A percentile compares a stretch with the other conserved stretches of the same genome.
These are phyloP conservation scores for Odontomachus brunneus DNA, from an alignment of 1,140 invertebrate genomes.

Conservation along the genomic window DNA sequence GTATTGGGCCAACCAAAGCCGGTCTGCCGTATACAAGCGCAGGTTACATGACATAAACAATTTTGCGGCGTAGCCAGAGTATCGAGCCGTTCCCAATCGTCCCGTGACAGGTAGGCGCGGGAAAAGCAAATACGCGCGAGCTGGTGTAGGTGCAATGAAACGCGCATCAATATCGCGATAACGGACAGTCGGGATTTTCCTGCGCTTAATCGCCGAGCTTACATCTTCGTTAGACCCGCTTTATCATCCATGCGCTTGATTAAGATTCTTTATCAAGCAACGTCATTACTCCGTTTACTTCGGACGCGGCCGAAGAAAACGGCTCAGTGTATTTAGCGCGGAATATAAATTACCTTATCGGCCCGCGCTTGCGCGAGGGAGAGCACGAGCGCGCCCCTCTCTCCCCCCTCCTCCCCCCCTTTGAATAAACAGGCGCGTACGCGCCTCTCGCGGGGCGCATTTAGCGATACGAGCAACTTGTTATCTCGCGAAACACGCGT, in stretches of 20 bases:
- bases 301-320: conserved; percentile 48
- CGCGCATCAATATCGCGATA: conserved; percentile 51
- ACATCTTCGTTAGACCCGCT: conserved; percentile 57
- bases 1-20: too few species aligned
- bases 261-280: conserved; percentile 64
- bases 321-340: conserved; percentile 67
- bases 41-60: too few species aligned
- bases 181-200: conserved; percentile 42
- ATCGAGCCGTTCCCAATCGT: background rate
- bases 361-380: background rate
- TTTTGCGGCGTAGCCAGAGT: too few species aligned
- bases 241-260: conserved; percentile 50
- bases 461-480: conserved; percentile 46
- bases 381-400: background rate
- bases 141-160: conserved; percentile 21
- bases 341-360: conserved; percentile 76
- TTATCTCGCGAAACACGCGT: conserved; percentile 52
- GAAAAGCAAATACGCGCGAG: conserved; percentile 22
- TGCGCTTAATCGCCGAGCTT: conserved; percentile 61
- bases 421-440: conserved; percentile 53
- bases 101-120: background rate
- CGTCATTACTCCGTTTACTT: conserved; percentile 62
- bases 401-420: conserved; percentile 29
- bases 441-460: conserved; percentile 20
- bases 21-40: too few species aligned